Conservation (phyloP, 2,888 invertebrate species). For the Lithophane leautieri region DNA sequence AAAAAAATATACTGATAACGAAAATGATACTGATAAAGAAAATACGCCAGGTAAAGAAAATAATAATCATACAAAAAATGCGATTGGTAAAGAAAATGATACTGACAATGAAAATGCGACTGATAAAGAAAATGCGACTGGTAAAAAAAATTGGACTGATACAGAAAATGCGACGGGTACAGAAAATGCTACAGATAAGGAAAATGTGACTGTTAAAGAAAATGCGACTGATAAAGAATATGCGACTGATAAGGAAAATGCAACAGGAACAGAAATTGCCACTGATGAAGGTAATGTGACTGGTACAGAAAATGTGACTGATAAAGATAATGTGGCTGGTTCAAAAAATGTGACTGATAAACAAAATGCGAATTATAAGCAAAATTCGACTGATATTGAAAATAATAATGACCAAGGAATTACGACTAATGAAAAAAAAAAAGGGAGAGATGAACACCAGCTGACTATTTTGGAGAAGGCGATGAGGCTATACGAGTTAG, state of each 20-base stretch:
- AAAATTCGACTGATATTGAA: not conserved
- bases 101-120: not conserved
- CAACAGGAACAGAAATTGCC: not conserved
- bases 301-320: not conserved
- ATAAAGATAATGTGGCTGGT: not conserved
- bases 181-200: not conserved
- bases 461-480: conserved; percentile 42
- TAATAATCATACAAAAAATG: not conserved
- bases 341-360: not conserved
- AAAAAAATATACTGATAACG: too few species aligned
- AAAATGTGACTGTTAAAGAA: not conserved
- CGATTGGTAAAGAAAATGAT: not conserved
- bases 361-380: not conserved
- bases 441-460: conserved; percentile 7
- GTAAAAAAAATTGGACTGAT: not conserved
- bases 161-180: not conserved
- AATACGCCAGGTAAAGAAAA: not conserved
- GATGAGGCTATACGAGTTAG: conserved; percentile 37
- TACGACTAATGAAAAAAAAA: not conserved
- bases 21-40: not conserved
- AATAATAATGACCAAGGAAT: not conserved
- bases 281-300: not conserved
- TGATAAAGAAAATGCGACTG: not conserved
- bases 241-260: too few species aligned
- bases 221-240: not conserved